Evolutionary conservation across 2,113 vertebrate genomes (phyloP).

Genomic region (Machaerirhynchus nigripectus): DNA sequence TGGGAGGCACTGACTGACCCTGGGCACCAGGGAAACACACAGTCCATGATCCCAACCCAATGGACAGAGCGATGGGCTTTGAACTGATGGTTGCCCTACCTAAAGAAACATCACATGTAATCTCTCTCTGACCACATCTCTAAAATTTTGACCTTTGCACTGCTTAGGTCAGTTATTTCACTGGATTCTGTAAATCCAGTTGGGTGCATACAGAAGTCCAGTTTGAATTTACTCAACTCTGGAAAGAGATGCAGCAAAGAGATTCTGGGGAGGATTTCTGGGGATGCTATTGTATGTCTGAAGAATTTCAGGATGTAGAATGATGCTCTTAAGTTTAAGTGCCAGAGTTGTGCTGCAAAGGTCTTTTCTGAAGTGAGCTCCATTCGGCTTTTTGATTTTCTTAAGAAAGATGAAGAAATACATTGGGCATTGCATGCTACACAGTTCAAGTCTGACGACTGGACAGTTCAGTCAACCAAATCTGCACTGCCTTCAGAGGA

Average conservation of each 20-base stretch:
- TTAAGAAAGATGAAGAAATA: neutral
- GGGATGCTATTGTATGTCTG: accelerated
- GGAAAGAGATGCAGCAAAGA: neutral
- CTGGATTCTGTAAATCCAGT: neutral
- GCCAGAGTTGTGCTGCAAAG: neutral
- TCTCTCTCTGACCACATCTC: neutral
- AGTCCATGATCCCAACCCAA: neutral
- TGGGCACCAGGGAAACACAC: neutral
- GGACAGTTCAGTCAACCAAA: neutral
- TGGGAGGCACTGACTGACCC: neutral
- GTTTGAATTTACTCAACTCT: neutral
- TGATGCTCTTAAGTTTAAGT: neutral
- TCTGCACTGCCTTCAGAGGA: neutral
- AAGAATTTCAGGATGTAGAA: neutral
- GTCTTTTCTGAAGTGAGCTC: neutral
- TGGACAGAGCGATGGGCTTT: neutral
- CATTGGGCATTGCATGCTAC: accelerated
- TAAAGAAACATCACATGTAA: neutral
- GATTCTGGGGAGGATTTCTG: neutral
- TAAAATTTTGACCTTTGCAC: neutral
- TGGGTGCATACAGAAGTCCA: neutral
- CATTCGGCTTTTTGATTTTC: neutral
- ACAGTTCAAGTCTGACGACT: neutral
- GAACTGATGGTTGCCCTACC: neutral
- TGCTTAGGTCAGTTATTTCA: neutral